Evolutionary conservation across 1,140 invertebrate genomes (phyloP).

Genomic region (Scaptomyza pallida): DNA sequence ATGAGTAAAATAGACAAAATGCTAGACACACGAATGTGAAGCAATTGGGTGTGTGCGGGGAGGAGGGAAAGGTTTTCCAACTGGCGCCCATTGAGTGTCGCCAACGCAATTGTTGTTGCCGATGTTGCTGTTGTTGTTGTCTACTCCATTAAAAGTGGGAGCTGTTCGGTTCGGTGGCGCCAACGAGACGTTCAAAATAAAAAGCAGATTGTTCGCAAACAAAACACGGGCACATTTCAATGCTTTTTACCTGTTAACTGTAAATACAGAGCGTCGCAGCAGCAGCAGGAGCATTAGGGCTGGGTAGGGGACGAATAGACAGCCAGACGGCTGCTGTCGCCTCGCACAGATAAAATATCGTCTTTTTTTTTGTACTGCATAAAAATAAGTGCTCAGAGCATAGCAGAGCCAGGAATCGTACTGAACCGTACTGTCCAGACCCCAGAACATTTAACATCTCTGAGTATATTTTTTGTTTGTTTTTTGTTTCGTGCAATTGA

Average conservation of each 20-base stretch:
- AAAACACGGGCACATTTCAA: constrained; percentile 78
- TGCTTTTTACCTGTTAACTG: constrained; percentile 77
- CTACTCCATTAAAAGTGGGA: constrained; percentile 71
- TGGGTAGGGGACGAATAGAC: constrained; percentile 26
- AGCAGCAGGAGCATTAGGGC: neutral
- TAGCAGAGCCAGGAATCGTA: neutral
- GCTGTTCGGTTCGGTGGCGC: constrained; percentile 53
- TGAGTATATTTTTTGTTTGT: constrained; percentile 7
- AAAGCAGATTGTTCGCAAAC: constrained; percentile 79
- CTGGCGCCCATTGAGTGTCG: constrained; percentile 68
- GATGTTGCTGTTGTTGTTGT: constrained; percentile 40
- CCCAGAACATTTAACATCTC: constrained; percentile 16
- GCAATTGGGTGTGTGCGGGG: neutral
- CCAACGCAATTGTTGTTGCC: constrained; percentile 36
- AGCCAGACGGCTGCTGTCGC: constrained; percentile 41
- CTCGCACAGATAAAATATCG: constrained; percentile 64
- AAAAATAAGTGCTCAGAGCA: constrained; percentile 58
- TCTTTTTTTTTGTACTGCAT: constrained; percentile 55
- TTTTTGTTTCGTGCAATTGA: constrained; percentile 49
- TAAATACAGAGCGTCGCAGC: constrained; percentile 56
- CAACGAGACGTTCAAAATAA: constrained; percentile 78
- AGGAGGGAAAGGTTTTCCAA: neutral
- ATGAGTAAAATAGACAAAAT: constrained; percentile 4
- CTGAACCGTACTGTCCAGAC: neutral
- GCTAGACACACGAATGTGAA: neutral